These are phyloP conservation scores for Pachymerium ferrugineum DNA, from an alignment of 2,888 invertebrate genomes.

Conservation along the genomic window DNA sequence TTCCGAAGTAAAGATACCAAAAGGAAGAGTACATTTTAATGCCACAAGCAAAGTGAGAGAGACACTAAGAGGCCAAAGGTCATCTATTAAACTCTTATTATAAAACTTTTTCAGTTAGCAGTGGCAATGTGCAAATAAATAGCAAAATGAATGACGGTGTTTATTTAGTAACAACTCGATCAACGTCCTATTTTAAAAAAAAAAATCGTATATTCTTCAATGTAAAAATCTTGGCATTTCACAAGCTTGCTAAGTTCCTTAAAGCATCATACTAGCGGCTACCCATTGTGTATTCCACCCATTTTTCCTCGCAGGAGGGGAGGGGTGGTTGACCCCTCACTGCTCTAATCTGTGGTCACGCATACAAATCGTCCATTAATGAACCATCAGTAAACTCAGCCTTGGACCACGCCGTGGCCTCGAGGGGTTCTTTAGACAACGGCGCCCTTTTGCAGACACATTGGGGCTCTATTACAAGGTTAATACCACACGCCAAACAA, in stretches of 20 bases:
- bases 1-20: too few species aligned
- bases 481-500: neutral
- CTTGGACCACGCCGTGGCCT: constrained; percentile 20
- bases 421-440: constrained; percentile 16
- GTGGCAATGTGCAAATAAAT: too few species aligned
- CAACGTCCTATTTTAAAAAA: too few species aligned
- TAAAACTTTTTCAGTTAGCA: too few species aligned
- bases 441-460: constrained; percentile 23
- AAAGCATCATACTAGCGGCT: neutral
- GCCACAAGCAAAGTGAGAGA: too few species aligned
- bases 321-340: neutral
- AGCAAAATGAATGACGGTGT: too few species aligned
- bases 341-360: constrained; percentile 8
- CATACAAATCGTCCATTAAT: constrained; percentile 18
- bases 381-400: constrained; percentile 21
- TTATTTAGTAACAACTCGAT: too few species aligned
- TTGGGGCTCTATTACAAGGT: constrained; percentile 13
- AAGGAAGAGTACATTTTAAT: too few species aligned
- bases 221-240: too few species aligned
- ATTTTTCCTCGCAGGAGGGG: neutral
- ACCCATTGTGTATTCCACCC: neutral
- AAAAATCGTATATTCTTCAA: too few species aligned
- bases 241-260: neutral
- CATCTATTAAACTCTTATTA: too few species aligned
- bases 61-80: too few species aligned